Base-by-base conservation (phyloP, 1,140 invertebrate genomes). In the Eurosta solidaginis region DNA sequence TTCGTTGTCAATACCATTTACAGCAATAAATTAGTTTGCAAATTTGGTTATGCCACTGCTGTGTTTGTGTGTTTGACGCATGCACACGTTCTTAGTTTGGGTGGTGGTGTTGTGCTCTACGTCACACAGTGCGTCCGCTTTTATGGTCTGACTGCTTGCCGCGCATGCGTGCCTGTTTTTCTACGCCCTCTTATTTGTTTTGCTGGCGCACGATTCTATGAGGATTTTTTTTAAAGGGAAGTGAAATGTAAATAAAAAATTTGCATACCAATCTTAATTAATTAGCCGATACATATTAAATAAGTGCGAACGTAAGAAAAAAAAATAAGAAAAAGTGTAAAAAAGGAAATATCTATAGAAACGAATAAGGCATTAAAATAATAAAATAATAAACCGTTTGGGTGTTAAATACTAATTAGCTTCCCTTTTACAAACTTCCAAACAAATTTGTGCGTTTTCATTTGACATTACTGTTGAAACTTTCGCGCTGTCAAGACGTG, bases 401-500 rank as follows among this genome's bases (percentile, higher is more conserved):
- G 54, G 14, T 29, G 29, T 4, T n/a, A n/a, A n/a, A n/a, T n/a
- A 47, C n/a, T 47, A n/a, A 47, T 47, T 47, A n/a, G 7, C 29
- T 27, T 29, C 27, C 4, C 14, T 22, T 29, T 10, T 9, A 1
- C 29, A 36, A 68, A 68, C 14, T 20, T 68, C n/a, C n/a, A n/a
- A n/a, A n/a, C n/a, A n/a, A n/a, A n/a, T 68, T 36, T 22, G 59
- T 40, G 33, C 17, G 14, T 68, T 20, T 40, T 5, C 59, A 42
- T 22, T n/a, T 20, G 33, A 33, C 59, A 68, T 68, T 68, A 68
- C 59, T 68, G 59, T 68, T 68, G 59, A 68, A 68, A 68, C 59
- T 68, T 68, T 68, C 59, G 12, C 59, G 33, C 59, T 36, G 36
- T 20, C 14, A 36, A 68, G 59, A 68, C 33, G 59, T 68, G 59